phyloP scores from a whole-genome alignment of 2,113 vertebrate genomes.

The Ptychochromis oligacanthus region DNA sequence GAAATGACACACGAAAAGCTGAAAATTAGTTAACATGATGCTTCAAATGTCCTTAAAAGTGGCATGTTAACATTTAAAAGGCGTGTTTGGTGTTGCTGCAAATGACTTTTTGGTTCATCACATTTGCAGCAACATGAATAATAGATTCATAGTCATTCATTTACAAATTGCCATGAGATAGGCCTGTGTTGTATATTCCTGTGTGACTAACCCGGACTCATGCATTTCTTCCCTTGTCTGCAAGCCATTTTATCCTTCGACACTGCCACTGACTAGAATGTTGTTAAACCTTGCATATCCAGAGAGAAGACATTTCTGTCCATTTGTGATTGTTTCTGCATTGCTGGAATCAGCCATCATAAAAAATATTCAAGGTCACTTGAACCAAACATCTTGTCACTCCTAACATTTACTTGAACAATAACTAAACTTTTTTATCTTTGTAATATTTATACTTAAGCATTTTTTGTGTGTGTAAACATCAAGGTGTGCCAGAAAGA shows the following conservation, averaged over 20 bases:
- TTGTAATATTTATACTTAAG: slow-evolving; percentile 29
- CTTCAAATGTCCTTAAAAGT: neutral
- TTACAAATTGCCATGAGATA: slow-evolving; percentile 2
- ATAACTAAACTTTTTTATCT: slow-evolving; percentile 28
- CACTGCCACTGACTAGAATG: neutral
- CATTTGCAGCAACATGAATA: slow-evolving; percentile 2
- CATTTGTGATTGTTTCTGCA: slow-evolving; percentile 12
- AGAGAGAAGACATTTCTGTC: slow-evolving; percentile 8
- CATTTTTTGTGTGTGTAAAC: slow-evolving; percentile 47
- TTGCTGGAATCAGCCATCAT: neutral
- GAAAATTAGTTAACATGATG: neutral
- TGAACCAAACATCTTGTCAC: slow-evolving; percentile 4
- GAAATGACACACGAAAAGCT: neutral
- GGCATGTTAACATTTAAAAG: neutral
- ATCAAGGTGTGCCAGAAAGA: slow-evolving; percentile 46
- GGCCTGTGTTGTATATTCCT: neutral
- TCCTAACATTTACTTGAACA: slow-evolving; percentile 37
- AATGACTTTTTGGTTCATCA: neutral
- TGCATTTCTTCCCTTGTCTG: slow-evolving; percentile 5
- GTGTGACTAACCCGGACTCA: slow-evolving; percentile 19
- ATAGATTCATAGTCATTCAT: neutral
- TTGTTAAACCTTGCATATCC: neutral
- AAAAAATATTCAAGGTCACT: slow-evolving; percentile 39
- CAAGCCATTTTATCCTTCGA: slow-evolving; percentile 5
- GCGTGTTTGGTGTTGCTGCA: neutral